Evolutionary conservation across 2,888 invertebrate species (phyloP).

Genomic region (Trissoscelio sp.): DNA sequence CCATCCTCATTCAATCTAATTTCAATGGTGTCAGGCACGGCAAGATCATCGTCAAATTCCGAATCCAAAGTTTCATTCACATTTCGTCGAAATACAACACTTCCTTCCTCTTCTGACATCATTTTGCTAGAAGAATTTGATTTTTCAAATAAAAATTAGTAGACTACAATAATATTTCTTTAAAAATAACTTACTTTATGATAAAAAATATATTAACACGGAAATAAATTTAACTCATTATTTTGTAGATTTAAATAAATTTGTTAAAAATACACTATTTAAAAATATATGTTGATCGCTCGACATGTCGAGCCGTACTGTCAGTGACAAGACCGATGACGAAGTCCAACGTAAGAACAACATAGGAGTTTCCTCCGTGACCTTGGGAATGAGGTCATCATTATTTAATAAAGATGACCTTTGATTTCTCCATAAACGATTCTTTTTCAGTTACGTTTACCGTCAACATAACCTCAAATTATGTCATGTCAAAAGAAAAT

Average conservation of each 20-base stretch:
- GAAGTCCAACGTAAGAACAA: not conserved
- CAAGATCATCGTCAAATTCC: constrained; percentile 92
- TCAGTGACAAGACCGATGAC: too few relatives aligned
- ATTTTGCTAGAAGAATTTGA: too few relatives aligned
- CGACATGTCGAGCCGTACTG: too few relatives aligned
- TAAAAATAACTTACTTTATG: too few relatives aligned
- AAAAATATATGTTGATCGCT: too few relatives aligned
- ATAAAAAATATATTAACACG: too few relatives aligned
- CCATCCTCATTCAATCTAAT: constrained; percentile 82
- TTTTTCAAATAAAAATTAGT: too few relatives aligned
- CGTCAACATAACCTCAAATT: constrained; percentile 21
- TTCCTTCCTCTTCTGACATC: constrained; percentile 4
- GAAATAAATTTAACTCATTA: too few relatives aligned
- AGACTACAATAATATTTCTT: too few relatives aligned
- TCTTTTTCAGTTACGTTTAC: not conserved
- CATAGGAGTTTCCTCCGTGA: constrained; percentile 13
- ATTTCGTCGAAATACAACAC: not conserved
- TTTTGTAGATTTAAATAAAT: too few relatives aligned
- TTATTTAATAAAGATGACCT: constrained; percentile 26
- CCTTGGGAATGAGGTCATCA: constrained; percentile 55
- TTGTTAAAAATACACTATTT: too few relatives aligned
- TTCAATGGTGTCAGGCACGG: constrained; percentile 90
- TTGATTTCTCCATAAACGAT: constrained; percentile 21
- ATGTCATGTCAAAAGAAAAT: not conserved
- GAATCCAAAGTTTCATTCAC: constrained; percentile 84